Percentiles rank a stretch among this genome's conserved stretches.
Evolutionary conservation across 2,888 invertebrate genomes (phyloP).

Genomic region (Clunio marinus): DNA sequence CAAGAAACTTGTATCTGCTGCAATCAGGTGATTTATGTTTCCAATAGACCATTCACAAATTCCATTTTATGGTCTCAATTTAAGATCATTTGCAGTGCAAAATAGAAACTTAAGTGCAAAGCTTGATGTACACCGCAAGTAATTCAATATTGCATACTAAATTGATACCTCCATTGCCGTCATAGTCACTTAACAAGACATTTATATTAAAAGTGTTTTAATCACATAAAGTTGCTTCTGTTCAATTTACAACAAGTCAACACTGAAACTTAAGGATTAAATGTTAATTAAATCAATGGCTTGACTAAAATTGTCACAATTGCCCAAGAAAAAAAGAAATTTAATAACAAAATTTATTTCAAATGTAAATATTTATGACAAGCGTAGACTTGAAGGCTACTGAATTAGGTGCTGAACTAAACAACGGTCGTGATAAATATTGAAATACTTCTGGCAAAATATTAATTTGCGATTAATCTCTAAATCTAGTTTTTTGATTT

Average conservation of each 20-base stretch:
- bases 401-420: not conserved
- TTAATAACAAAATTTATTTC: not conserved
- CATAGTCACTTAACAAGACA: not conserved
- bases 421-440: slow-evolving; percentile 8
- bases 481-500: slow-evolving; percentile 2
- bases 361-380: slow-evolving; percentile 22
- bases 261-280: not conserved
- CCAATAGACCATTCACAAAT: slow-evolving; percentile 18
- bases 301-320: not conserved
- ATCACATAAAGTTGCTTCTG: slow-evolving; percentile 19
- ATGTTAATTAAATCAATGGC: slow-evolving; percentile 18
- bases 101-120: no score
- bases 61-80: not conserved
- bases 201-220: not conserved
- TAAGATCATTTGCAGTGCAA: no score
- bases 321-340: not conserved
- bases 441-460: slow-evolving; percentile 11
- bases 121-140: not conserved
- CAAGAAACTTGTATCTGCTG: slow-evolving; percentile 13
- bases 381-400: slow-evolving; percentile 12
- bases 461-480: not conserved
- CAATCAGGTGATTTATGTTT: slow-evolving; percentile 26
- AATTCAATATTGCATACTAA: not conserved
- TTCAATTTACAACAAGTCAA: not conserved
- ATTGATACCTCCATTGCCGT: no score